These are phyloP conservation scores for Girardinichthys multiradiatus DNA, from an alignment of 2,113 vertebrate species.

Conservation along the genomic window DNA sequence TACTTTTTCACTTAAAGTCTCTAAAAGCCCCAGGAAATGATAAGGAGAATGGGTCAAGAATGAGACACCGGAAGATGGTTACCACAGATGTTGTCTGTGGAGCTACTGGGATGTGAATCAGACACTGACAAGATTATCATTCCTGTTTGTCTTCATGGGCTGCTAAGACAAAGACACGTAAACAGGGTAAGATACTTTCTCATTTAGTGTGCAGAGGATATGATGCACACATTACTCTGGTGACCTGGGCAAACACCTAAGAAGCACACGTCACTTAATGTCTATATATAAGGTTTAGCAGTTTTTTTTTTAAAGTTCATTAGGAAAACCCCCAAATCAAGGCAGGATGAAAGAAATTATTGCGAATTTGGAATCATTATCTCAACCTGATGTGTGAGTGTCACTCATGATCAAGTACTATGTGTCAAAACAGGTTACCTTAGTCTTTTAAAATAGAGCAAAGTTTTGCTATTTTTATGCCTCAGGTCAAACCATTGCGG, in stretches of 20 bases:
- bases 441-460: neutral
- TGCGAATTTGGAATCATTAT: no score
- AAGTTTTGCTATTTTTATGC: neutral
- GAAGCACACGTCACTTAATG: slow-evolving; percentile 21
- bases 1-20: slow-evolving; percentile 51
- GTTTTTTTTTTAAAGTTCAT: neutral
- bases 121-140: slow-evolving; percentile 66
- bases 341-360: neutral
- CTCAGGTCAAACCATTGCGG: neutral
- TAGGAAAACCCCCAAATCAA: neutral
- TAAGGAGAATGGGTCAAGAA: slow-evolving; percentile 56
- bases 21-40: slow-evolving; percentile 37
- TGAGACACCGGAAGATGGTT: slow-evolving; percentile 66
- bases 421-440: neutral
- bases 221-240: slow-evolving; percentile 35
- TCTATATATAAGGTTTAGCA: neutral
- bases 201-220: slow-evolving; percentile 48
- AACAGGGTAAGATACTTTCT: slow-evolving; percentile 13
- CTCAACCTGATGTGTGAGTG: neutral
- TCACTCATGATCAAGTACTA: slow-evolving; percentile 1
- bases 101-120: slow-evolving; percentile 70
- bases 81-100: slow-evolving; percentile 68
- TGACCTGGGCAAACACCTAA: slow-evolving; percentile 22
- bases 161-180: slow-evolving; percentile 4
- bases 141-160: slow-evolving; percentile 49